Conservation (phyloP, 2,113 vertebrate genomes). For the Dryoscopus gambensis region DNA sequence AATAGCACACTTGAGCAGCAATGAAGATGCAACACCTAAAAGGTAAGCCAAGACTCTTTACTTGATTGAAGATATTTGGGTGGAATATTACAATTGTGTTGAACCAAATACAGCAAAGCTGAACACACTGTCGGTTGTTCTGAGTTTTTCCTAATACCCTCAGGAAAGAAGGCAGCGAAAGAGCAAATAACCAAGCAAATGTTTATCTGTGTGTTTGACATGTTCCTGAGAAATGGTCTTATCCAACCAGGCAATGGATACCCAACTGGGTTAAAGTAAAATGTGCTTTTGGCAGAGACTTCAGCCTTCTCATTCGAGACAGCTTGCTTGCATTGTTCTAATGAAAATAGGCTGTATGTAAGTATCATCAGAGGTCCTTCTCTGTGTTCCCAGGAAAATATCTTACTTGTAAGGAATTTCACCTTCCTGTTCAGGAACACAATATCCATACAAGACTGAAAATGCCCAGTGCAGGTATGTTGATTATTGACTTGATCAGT, state of each 20-base stretch:
- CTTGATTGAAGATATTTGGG: neutral
- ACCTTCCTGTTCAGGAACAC: neutral
- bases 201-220: neutral
- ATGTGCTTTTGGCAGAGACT: neutral
- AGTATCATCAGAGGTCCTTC: neutral
- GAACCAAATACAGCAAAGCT: neutral
- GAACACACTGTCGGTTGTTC: neutral
- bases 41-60: slow-evolving; percentile 24
- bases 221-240: neutral
- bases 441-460: neutral
- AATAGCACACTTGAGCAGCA: neutral
- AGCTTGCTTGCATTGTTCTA: neutral
- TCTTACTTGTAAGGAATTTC: neutral
- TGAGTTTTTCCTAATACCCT: neutral
- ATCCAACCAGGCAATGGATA: neutral
- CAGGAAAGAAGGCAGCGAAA: neutral
- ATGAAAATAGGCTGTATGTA: neutral
- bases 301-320: neutral
- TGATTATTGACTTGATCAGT: neutral
- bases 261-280: neutral
- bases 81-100: neutral
- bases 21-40: neutral
- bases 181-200: neutral
- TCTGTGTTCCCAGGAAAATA: neutral
- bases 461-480: neutral